A percentile compares a stretch with the other conserved stretches of the same genome.
Conservation (phyloP, 2,888 invertebrate genomes). For the Strigamia crassipes region DNA sequence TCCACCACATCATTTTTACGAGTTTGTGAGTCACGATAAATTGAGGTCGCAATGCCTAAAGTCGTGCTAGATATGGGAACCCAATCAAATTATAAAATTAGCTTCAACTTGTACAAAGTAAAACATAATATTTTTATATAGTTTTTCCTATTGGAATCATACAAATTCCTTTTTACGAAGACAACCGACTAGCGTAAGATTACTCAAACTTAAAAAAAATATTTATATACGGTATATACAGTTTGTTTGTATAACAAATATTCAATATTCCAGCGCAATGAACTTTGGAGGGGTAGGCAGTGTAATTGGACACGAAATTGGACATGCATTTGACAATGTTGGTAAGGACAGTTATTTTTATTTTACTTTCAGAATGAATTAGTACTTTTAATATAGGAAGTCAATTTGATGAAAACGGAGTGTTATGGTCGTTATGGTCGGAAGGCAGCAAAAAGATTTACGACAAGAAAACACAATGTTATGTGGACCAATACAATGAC, state of each 20-base stretch:
- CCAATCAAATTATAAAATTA: background rate
- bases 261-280: background rate
- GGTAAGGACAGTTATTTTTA: background rate
- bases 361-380: too few relatives aligned
- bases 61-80: too few relatives aligned
- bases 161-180: background rate
- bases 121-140: background rate
- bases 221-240: background rate
- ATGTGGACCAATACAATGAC: background rate
- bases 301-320: background rate
- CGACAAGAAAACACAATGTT: background rate
- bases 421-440: background rate
- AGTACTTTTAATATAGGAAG: background rate
- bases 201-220: background rate
- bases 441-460: background rate
- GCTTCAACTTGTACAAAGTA: too few relatives aligned
- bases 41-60: too few relatives aligned
- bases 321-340: background rate
- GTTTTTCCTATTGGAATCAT: background rate
- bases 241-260: background rate
- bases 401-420: background rate
- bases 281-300: background rate
- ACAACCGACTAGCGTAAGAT: background rate
- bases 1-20: too few relatives aligned
- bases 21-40: too few relatives aligned